phyloP scores from a whole-genome alignment of 2,888 invertebrate genomes.

The Gymnosoma rotundatum region DNA sequence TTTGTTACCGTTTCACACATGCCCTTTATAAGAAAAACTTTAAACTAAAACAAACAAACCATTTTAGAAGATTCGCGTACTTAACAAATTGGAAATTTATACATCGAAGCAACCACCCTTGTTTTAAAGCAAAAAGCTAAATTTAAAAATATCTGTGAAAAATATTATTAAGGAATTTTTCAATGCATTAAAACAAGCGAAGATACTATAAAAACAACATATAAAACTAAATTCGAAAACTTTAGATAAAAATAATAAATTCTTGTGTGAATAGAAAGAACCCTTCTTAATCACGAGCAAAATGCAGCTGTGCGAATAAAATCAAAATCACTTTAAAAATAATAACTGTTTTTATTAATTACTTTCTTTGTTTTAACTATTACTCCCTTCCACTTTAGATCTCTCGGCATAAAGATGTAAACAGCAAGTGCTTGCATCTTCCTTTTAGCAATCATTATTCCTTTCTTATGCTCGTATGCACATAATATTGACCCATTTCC shows the following conservation, averaged over 20 bases:
- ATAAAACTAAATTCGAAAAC: not conserved
- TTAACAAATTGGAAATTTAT: too few species aligned
- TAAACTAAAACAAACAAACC: too few species aligned
- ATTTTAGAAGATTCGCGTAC: too few species aligned
- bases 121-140: too few species aligned
- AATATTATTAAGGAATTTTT: too few species aligned
- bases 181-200: not conserved
- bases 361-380: not conserved
- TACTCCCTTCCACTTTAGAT: conserved; percentile 28
- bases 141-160: too few species aligned
- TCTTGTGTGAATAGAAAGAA: not conserved
- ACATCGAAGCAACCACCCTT: too few species aligned
- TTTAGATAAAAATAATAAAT: conserved; percentile 20
- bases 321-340: conserved; percentile 27
- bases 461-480: conserved; percentile 30
- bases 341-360: conserved; percentile 19
- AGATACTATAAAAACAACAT: not conserved
- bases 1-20: too few species aligned
- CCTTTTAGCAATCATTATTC: conserved; percentile 25
- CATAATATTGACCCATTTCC: conserved; percentile 62
- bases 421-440: conserved; percentile 14
- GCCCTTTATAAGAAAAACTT: too few species aligned
- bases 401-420: conserved; percentile 12
- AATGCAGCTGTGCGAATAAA: conserved; percentile 14
- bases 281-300: not conserved